Conservation (phyloP, 2,797 vertebrate species). For the Syngnathus acus region DNA sequence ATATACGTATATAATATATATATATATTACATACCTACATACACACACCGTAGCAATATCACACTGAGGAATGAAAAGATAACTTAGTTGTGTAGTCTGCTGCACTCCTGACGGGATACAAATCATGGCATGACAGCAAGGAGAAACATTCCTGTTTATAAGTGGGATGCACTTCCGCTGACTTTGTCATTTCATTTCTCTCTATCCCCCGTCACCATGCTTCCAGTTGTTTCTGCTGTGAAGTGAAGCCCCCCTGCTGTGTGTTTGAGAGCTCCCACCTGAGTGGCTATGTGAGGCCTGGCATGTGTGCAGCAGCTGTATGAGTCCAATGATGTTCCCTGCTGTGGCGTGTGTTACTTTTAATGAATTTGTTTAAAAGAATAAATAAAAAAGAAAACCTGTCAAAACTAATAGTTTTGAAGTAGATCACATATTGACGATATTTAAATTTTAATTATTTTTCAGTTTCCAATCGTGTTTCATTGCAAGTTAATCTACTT, state of each 20-base stretch:
- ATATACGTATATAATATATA: too few species aligned
- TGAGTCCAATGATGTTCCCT: constrained; percentile 20
- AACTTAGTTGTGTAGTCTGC: constrained; percentile 37
- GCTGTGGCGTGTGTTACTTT: constrained; percentile 27
- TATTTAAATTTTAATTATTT: neutral
- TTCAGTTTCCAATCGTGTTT: neutral
- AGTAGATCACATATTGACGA: neutral
- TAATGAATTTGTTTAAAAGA: constrained; percentile 45
- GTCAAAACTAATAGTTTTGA: constrained; percentile 22
- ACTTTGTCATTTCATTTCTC: constrained; percentile 26
- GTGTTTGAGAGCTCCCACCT: constrained; percentile 55
- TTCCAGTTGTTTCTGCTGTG: constrained; percentile 28
- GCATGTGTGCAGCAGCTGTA: constrained; percentile 16
- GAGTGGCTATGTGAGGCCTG: constrained; percentile 19
- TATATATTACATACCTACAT: too few species aligned
- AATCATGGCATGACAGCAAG: constrained; percentile 41
- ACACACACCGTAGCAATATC: constrained; percentile 18
- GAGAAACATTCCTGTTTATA: constrained; percentile 36
- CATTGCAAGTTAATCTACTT: neutral
- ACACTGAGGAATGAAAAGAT: constrained; percentile 41
- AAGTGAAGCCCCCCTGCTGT: constrained; percentile 52
- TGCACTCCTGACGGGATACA: constrained; percentile 37
- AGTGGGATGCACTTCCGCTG: constrained; percentile 19
- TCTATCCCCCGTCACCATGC: constrained; percentile 37
- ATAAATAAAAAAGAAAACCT: constrained; percentile 27